phyloP scores from a whole-genome alignment of 2,888 invertebrate species.

The Thumatha senex region DNA sequence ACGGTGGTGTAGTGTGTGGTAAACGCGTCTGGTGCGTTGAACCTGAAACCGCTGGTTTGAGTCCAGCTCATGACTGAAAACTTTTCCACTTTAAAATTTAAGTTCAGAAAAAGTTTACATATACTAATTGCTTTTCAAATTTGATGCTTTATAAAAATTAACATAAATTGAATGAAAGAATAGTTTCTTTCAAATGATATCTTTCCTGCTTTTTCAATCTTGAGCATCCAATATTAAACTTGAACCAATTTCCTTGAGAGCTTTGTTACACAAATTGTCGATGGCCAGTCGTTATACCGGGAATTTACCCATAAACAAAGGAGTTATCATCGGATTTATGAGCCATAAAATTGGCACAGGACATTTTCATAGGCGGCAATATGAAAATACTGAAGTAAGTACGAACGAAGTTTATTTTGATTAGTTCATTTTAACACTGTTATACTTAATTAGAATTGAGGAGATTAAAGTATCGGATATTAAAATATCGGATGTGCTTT shows the following conservation, averaged over 20 bases:
- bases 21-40: too few relatives aligned
- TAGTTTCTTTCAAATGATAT: constrained; percentile 30
- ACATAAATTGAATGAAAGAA: constrained; percentile 27
- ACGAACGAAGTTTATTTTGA: constrained; percentile 55
- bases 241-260: constrained; percentile 50
- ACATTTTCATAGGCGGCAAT: constrained; percentile 52
- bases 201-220: constrained; percentile 25
- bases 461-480: constrained; percentile 40
- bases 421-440: constrained; percentile 53
- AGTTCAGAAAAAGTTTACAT: too few relatives aligned
- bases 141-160: constrained; percentile 4
- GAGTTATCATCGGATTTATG: constrained; percentile 59
- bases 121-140: too few relatives aligned
- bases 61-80: too few relatives aligned
- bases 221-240: constrained; percentile 38
- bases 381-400: constrained; percentile 51
- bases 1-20: too few relatives aligned
- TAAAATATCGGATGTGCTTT: constrained; percentile 22
- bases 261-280: constrained; percentile 47
- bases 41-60: too few relatives aligned
- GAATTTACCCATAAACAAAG: constrained; percentile 53
- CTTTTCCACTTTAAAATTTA: too few relatives aligned
- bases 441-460: constrained; percentile 38
- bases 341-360: constrained; percentile 53
- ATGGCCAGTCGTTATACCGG: constrained; percentile 50